A percentile compares a stretch with the other conserved stretches of the same genome.
Conservation (phyloP, 2,113 vertebrate genomes). For the Dasypus novemcinctus region DNA sequence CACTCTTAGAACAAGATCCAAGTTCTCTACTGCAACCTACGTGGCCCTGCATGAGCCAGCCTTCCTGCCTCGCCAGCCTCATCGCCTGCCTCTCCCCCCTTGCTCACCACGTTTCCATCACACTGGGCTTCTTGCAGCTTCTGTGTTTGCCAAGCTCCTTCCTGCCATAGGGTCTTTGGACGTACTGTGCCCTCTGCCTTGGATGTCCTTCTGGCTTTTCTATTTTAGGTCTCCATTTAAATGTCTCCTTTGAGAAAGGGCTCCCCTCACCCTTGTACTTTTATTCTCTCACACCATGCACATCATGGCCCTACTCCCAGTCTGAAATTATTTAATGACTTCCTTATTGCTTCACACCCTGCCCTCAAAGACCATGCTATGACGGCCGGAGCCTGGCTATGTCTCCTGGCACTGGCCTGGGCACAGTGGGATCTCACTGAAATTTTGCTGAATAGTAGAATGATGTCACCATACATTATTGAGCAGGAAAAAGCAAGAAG, state of each 20-base stretch:
- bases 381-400: background rate
- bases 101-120: too few species aligned
- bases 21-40: background rate
- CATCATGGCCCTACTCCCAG: too few species aligned
- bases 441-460: background rate
- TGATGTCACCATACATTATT: background rate
- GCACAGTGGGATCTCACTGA: background rate
- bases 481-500: background rate
- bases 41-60: too few species aligned
- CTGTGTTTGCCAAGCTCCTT: background rate
- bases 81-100: background rate
- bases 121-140: background rate
- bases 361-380: background rate
- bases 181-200: background rate
- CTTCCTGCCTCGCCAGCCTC: background rate
- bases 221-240: background rate
- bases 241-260: background rate
- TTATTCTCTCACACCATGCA: background rate
- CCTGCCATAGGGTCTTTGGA: background rate
- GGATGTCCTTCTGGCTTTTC: background rate
- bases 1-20: background rate
- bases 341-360: background rate
- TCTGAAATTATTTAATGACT: background rate
- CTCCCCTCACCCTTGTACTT: background rate
- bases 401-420: background rate